phyloP scores from a whole-genome alignment of 2,888 invertebrate species.

The Aelia acuminata region DNA sequence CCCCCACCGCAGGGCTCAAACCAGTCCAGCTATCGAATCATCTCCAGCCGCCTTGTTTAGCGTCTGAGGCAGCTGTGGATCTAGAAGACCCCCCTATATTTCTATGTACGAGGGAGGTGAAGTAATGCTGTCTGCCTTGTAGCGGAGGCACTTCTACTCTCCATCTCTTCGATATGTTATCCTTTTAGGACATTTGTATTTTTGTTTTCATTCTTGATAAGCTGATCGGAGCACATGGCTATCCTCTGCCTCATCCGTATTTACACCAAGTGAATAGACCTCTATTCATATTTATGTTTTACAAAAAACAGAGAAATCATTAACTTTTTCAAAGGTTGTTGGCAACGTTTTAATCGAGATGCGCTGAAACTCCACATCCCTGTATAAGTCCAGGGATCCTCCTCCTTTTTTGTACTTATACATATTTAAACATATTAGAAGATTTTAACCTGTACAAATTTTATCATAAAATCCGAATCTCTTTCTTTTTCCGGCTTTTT shows the following conservation, averaged over 20 bases:
- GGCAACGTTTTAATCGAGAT: too few relatives aligned
- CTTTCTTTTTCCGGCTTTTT: too few relatives aligned
- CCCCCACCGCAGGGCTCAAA: neutral
- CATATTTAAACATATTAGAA: too few relatives aligned
- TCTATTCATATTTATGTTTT: too few relatives aligned
- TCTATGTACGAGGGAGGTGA: neutral
- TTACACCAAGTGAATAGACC: too few relatives aligned
- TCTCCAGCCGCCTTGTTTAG: slow-evolving; percentile 22
- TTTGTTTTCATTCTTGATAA: neutral
- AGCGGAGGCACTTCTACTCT: neutral
- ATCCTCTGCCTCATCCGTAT: neutral
- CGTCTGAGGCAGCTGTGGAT: neutral
- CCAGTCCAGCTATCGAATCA: slow-evolving; percentile 13
- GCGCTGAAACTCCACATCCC: too few relatives aligned
- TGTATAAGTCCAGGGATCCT: too few relatives aligned
- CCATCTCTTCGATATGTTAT: neutral
- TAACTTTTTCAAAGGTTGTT: too few relatives aligned
- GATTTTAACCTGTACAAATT: too few relatives aligned
- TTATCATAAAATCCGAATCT: too few relatives aligned
- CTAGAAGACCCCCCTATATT: neutral
- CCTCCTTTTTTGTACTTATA: too few relatives aligned
- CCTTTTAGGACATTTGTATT: neutral
- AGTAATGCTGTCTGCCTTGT: neutral
- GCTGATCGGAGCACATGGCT: neutral
- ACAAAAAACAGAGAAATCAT: too few relatives aligned